A percentile compares a stretch with the other conserved stretches of the same genome.
These are phyloP conservation scores for Platorchestia sp. DNA, from an alignment of 1,140 invertebrate genomes.

Conservation along the genomic window DNA sequence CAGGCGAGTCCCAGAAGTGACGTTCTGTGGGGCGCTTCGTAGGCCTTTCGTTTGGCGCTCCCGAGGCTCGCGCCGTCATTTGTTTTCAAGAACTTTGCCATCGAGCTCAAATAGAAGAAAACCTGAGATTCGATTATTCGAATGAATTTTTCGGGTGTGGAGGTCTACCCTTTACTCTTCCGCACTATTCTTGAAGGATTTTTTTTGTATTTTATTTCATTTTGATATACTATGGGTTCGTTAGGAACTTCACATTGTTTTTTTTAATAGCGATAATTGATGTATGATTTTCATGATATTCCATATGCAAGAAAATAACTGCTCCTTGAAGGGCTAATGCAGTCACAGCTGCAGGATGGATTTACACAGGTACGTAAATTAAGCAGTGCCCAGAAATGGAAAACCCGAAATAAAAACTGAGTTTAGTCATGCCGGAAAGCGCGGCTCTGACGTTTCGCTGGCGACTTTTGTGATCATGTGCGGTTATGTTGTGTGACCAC, in stretches of 20 bases:
- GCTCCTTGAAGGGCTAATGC: too few species aligned
- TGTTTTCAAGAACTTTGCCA: background rate
- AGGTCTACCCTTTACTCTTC: too few species aligned
- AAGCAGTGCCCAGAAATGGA: background rate
- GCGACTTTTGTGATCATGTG: background rate
- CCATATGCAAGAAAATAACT: too few species aligned
- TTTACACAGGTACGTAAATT: background rate
- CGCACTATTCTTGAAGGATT: background rate
- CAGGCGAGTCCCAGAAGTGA: constrained; percentile 4
- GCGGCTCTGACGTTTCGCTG: background rate
- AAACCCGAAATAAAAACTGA: background rate
- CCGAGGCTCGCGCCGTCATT: background rate
- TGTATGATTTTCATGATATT: too few species aligned
- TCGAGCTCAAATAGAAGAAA: background rate
- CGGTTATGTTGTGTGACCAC: background rate
- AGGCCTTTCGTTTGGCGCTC: background rate
- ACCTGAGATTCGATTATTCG: background rate
- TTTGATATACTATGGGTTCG: too few species aligned
- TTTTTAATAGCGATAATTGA: too few species aligned
- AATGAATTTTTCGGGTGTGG: background rate
- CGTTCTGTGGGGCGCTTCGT: background rate
- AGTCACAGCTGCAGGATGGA: too few species aligned
- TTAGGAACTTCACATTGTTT: too few species aligned
- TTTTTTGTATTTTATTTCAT: background rate
- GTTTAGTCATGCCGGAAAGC: background rate